These are phyloP conservation scores for Endotricha flammealis DNA, from an alignment of 2,888 invertebrate genomes.

Conservation along the genomic window DNA sequence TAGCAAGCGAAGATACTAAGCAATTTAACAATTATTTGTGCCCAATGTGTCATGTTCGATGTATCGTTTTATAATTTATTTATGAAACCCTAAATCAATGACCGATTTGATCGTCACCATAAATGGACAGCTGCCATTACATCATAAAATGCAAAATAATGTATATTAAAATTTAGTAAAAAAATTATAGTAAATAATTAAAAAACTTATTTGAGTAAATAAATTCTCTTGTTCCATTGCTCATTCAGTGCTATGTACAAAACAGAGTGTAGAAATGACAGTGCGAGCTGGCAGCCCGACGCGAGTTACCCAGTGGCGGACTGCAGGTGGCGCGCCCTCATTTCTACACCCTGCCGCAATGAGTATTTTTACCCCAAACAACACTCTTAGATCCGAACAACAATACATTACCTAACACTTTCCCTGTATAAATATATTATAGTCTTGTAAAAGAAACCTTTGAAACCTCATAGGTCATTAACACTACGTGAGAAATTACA, in stretches of 20 bases:
- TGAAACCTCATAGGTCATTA: conserved; percentile 74
- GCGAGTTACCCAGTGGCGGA: background rate
- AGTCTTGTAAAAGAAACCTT: conserved; percentile 77
- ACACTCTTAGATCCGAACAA: conserved; percentile 70
- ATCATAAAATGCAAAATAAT: conserved; percentile 75
- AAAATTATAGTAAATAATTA: conserved; percentile 65
- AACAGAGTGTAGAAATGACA: conserved; percentile 71
- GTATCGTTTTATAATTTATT: conserved; percentile 67
- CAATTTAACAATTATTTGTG: conserved; percentile 67
- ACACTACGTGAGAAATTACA: conserved; percentile 75
- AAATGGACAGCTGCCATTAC: conserved; percentile 75
- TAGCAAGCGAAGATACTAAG: conserved; percentile 62
- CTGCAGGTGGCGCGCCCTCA: conserved; percentile 33
- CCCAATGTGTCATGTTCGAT: conserved; percentile 78
- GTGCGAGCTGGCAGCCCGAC: conserved; percentile 10
- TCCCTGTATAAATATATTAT: conserved; percentile 78
- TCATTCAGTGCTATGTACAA: conserved; percentile 66
- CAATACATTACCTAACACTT: conserved; percentile 73
- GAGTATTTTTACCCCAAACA: conserved; percentile 74
- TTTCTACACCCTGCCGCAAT: conserved; percentile 69
- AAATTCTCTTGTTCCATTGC: conserved; percentile 78
- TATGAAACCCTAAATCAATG: conserved; percentile 67
- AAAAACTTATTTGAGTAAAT: conserved; percentile 76
- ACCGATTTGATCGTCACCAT: conserved; percentile 58
- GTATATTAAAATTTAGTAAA: conserved; percentile 67